A percentile compares a stretch with the other conserved stretches of the same genome.
phyloP scores from a whole-genome alignment of 1,140 invertebrate species.

The Ridgeia piscesae region DNA sequence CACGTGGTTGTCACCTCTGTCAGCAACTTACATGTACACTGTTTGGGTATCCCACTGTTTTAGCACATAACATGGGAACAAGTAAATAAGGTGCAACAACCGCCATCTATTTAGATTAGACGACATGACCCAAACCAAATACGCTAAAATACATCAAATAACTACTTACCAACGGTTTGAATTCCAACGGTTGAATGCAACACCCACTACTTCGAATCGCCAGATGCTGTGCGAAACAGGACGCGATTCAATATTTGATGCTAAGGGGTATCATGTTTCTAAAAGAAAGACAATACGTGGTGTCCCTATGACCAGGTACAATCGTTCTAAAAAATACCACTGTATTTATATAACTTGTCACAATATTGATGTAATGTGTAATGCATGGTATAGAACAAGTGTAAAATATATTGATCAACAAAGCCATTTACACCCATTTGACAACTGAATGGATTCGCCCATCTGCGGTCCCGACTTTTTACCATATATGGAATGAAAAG shows the following conservation, averaged over 20 bases:
- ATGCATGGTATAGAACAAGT: neutral
- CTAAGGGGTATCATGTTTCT: neutral
- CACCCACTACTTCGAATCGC: neutral
- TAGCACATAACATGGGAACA: neutral
- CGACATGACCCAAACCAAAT: neutral
- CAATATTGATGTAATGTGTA: neutral
- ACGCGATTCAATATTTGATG: neutral
- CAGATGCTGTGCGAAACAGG: neutral
- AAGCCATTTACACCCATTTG: neutral
- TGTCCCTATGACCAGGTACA: neutral
- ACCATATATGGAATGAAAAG: constrained; percentile 1
- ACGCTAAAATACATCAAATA: neutral
- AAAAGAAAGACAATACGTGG: neutral
- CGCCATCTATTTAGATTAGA: neutral
- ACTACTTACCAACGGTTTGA: neutral
- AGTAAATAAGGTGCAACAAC: neutral
- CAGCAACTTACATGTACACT: neutral
- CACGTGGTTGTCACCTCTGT: neutral
- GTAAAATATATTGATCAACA: neutral
- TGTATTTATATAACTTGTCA: neutral
- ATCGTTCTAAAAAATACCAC: neutral
- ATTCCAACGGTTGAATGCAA: constrained; percentile 5
- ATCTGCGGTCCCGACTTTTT: neutral
- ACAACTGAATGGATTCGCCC: neutral
- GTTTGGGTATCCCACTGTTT: too few relatives aligned